phyloP scores from a whole-genome alignment of 2,888 invertebrate species.

The Acanthosepion pharaonis region DNA sequence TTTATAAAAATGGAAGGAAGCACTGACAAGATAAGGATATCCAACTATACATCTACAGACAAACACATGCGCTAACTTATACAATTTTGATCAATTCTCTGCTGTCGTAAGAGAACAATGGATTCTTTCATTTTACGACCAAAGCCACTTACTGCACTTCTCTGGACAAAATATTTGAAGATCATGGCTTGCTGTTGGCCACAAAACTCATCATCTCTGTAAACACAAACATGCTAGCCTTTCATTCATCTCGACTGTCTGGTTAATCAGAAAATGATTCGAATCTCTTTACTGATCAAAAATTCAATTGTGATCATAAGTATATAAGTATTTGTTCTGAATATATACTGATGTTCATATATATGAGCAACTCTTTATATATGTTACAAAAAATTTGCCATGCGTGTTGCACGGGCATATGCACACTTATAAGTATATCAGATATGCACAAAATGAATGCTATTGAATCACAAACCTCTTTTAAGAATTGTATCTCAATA shows the following conservation, averaged over 20 bases:
- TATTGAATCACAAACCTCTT: no score
- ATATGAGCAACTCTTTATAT: background rate
- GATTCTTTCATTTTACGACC: background rate
- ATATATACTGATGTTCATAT: background rate
- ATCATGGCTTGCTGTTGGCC: background rate
- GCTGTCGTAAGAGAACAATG: background rate
- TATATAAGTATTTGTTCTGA: background rate
- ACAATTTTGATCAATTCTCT: background rate
- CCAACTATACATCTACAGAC: no score
- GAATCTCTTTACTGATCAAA: background rate
- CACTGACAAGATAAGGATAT: no score
- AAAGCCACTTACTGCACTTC: background rate
- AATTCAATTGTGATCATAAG: background rate
- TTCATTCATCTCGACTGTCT: background rate
- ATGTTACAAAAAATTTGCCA: no score
- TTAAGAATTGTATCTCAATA: no score
- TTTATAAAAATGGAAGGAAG: background rate
- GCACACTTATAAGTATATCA: no score
- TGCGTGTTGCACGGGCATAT: no score
- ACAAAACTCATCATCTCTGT: background rate
- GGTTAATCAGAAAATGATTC: background rate
- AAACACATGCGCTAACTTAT: background rate
- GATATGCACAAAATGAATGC: no score
- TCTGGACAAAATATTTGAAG: slow-evolving; percentile 33
- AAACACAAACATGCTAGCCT: slow-evolving; percentile 8